A percentile compares a stretch with the other conserved stretches of the same genome.
Evolutionary conservation across 2,113 vertebrate genomes (phyloP).

Genomic region (Rousettus leschenaultii): DNA sequence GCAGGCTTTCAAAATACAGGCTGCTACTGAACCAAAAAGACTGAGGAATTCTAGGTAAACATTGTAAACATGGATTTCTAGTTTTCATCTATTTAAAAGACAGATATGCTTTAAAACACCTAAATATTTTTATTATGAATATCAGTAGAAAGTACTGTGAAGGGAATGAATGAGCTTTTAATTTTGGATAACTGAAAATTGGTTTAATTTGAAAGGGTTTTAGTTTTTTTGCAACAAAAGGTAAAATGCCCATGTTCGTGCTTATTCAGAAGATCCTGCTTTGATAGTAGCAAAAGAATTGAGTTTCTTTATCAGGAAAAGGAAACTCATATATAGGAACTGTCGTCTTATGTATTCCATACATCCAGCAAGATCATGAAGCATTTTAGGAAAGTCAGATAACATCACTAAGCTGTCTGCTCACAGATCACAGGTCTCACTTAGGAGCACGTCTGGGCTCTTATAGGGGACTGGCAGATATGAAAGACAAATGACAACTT

Average conservation of each 20-base stretch:
- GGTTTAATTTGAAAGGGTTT: neutral
- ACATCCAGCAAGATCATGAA: neutral
- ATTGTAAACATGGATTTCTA: conserved; percentile 26
- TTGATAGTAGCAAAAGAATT: neutral
- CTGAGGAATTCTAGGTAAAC: conserved; percentile 42
- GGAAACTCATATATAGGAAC: neutral
- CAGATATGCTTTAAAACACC: neutral
- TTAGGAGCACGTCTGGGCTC: conserved; percentile 11
- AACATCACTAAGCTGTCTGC: neutral
- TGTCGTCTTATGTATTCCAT: neutral
- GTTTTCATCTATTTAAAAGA: conserved; percentile 39
- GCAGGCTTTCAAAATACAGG: conserved; percentile 6
- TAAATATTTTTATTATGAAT: conserved; percentile 25
- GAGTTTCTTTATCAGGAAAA: conserved; percentile 30
- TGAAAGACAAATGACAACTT: conserved; percentile 48
- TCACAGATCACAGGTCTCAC: neutral
- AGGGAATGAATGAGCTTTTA: conserved; percentile 32
- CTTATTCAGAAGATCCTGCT: neutral
- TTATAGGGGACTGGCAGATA: conserved; percentile 31
- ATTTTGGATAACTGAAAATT: conserved; percentile 17
- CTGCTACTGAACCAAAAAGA: conserved; percentile 2
- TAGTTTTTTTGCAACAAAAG: neutral
- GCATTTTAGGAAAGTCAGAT: neutral
- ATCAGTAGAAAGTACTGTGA: neutral
- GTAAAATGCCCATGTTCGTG: neutral